Evolutionary conservation across 53 echinoderm and acorn worm species (phyloP).

Genomic region (Stichopus horrens): DNA sequence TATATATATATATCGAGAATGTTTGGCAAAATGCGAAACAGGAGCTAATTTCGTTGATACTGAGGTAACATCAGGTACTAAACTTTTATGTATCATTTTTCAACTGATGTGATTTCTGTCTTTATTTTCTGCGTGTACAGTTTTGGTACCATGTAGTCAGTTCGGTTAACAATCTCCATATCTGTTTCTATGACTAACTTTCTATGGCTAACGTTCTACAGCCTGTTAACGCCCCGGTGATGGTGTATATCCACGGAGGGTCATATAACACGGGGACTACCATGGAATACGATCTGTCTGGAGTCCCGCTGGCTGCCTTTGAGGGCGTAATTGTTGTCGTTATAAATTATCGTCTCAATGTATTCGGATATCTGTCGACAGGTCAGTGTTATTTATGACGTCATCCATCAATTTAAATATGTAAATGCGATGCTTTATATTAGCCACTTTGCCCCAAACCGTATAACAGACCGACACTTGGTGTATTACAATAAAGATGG

Average conservation of each 20-base stretch:
- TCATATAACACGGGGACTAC: conserved; percentile 58
- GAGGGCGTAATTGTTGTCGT: conserved; percentile 66
- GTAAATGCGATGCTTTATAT: no score
- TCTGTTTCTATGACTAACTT: no score
- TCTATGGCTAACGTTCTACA: neutral
- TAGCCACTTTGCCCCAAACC: no score
- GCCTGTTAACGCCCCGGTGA: conserved; percentile 67
- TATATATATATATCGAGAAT: neutral
- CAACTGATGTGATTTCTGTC: no score
- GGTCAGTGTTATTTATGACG: conserved; percentile 34
- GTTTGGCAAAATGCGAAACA: neutral
- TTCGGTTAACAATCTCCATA: no score
- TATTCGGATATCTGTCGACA: conserved; percentile 65
- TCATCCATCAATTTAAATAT: no score
- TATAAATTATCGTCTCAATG: conserved; percentile 72
- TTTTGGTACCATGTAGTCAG: no score
- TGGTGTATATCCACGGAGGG: conserved; percentile 81
- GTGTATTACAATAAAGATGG: no score
- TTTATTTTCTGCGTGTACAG: no score
- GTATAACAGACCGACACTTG: no score
- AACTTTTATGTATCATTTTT: no score
- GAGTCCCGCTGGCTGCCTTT: conserved; percentile 62
- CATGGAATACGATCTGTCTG: conserved; percentile 48
- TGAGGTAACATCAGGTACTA: no score
- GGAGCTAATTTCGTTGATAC: neutral